These are phyloP conservation scores for Chloromyia formosa DNA, from an alignment of 2,888 invertebrate genomes.

Conservation along the genomic window DNA sequence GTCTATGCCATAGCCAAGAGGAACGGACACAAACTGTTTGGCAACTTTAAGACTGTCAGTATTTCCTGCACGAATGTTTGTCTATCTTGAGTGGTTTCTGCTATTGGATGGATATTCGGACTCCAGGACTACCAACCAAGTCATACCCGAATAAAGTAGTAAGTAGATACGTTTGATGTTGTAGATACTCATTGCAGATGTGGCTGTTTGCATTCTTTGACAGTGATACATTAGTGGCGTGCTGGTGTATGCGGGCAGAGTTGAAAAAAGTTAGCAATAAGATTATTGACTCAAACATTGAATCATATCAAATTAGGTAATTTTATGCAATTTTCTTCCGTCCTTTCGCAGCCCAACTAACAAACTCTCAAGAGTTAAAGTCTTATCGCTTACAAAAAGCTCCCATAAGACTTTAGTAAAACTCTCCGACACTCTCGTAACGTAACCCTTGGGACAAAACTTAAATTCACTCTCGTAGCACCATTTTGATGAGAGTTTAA, in stretches of 20 bases:
- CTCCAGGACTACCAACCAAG: constrained; percentile 9
- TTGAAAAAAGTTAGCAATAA: not conserved
- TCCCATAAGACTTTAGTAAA: no score
- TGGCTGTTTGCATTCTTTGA: constrained; percentile 41
- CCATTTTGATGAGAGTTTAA: no score
- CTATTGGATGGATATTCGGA: constrained; percentile 14
- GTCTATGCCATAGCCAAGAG: not conserved
- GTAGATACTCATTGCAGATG: constrained; percentile 37
- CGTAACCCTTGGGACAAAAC: no score
- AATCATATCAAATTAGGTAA: constrained; percentile 34
- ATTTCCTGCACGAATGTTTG: constrained; percentile 44
- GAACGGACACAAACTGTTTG: constrained; percentile 33
- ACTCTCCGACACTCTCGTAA: no score
- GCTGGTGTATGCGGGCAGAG: constrained; percentile 10
- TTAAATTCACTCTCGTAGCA: no score
- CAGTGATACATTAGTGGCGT: constrained; percentile 38
- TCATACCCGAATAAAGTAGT: constrained; percentile 1
- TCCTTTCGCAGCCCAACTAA: not conserved
- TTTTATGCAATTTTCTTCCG: not conserved
- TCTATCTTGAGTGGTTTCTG: constrained; percentile 42
- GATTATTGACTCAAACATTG: not conserved
- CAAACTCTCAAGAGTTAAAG: no score
- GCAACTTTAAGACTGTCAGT: constrained; percentile 33
- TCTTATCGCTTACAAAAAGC: no score
- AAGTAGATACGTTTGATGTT: not conserved